phyloP scores from a whole-genome alignment of 1,140 invertebrate species.

The Drosophila littoralis region DNA sequence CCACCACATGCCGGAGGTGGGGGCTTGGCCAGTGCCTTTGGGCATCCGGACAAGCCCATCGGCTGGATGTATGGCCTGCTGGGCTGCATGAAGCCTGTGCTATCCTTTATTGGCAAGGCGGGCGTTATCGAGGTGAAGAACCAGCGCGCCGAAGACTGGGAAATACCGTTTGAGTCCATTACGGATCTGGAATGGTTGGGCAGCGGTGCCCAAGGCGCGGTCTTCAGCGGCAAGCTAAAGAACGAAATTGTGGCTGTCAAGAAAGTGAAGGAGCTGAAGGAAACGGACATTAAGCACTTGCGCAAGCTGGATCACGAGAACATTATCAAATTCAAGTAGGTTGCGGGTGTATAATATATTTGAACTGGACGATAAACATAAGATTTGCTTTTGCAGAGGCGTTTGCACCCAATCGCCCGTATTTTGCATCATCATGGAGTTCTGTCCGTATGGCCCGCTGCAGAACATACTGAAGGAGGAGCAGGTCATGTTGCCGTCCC shows the following conservation, averaged over 20 bases:
- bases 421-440: conserved; percentile 99
- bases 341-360: background rate
- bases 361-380: background rate
- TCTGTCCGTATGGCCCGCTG: conserved; percentile 96
- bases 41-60: conserved; percentile 86
- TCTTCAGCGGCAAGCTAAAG: conserved; percentile 94
- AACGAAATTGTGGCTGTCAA: conserved; percentile 97
- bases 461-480: conserved; percentile 94
- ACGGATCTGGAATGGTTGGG: conserved; percentile 96
- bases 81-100: conserved; percentile 93
- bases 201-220: conserved; percentile 97
- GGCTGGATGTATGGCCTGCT: conserved; percentile 93
- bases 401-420: conserved; percentile 97
- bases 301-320: conserved; percentile 98
- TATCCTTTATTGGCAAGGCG: conserved; percentile 93
- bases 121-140: conserved; percentile 79
- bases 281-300: conserved; percentile 97
- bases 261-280: conserved; percentile 96
- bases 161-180: conserved; percentile 97
- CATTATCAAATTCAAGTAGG: conserved; percentile 96
- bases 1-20: conserved; percentile 80
- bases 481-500: conserved; percentile 91
- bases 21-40: conserved; percentile 62
- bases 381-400: conserved; percentile 86
- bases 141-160: conserved; percentile 91